These are phyloP conservation scores for Myxocyprinus asiaticus DNA, from an alignment of 2,113 vertebrate genomes.

Conservation along the genomic window DNA sequence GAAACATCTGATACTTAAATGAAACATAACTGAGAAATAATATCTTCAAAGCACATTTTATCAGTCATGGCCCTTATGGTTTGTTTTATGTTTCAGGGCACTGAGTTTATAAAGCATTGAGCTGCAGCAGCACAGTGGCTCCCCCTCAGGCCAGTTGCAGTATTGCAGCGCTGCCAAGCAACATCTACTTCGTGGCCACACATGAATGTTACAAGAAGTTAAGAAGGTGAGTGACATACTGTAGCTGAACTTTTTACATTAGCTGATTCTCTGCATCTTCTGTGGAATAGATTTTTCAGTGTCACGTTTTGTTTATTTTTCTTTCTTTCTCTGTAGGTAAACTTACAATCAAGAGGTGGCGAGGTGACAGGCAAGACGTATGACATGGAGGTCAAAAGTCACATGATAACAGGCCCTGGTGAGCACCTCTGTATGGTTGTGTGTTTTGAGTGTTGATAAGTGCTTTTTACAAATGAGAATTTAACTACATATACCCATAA, in stretches of 20 bases:
- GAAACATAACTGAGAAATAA: too few species aligned
- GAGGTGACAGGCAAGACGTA: conserved; percentile 63
- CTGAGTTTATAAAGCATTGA: conserved; percentile 30
- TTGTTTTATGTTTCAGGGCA: conserved; percentile 48
- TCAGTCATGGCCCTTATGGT: conserved; percentile 16
- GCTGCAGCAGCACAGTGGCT: conserved; percentile 52
- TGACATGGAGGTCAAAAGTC: conserved; percentile 87
- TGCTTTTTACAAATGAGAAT: neutral
- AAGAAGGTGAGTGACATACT: conserved; percentile 15
- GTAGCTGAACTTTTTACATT: neutral
- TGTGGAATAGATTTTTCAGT: neutral
- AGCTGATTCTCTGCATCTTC: neutral
- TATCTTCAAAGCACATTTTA: conserved; percentile 4
- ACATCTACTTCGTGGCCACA: conserved; percentile 59
- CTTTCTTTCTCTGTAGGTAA: conserved; percentile 44
- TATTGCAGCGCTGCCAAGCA: conserved; percentile 33
- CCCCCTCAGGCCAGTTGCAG: conserved; percentile 49
- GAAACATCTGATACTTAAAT: too few species aligned
- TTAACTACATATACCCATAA: too few species aligned
- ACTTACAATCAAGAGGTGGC: conserved; percentile 55
- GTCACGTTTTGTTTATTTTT: neutral
- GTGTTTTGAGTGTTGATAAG: conserved; percentile 11
- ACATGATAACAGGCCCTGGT: conserved; percentile 81
- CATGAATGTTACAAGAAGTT: conserved; percentile 65
- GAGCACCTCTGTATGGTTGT: conserved; percentile 38